phyloP scores from a whole-genome alignment of 1,140 invertebrate genomes.

The Rhyzopertha dominica region DNA sequence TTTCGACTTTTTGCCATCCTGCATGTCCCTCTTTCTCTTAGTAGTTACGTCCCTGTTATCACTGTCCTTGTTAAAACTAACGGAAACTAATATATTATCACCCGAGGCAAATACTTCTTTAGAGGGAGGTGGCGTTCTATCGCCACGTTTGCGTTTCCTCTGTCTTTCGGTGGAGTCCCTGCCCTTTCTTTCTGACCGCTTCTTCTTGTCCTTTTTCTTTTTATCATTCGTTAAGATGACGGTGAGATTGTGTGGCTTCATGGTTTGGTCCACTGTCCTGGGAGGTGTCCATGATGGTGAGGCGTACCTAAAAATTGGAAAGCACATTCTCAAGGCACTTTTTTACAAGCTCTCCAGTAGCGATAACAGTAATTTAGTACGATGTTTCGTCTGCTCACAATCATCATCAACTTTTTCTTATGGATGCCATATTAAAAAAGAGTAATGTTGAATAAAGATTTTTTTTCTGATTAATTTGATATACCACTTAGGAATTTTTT shows the following conservation, averaged over 20 bases:
- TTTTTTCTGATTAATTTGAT: too few species aligned
- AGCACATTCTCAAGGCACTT: too few species aligned
- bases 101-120: constrained; percentile 90
- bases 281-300: constrained; percentile 50
- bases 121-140: constrained; percentile 59
- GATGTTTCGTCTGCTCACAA: too few species aligned
- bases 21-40: constrained; percentile 47
- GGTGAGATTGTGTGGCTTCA: constrained; percentile 47
- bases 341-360: too few species aligned
- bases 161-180: constrained; percentile 48
- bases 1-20: constrained; percentile 46
- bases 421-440: too few species aligned
- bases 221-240: constrained; percentile 56
- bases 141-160: constrained; percentile 49
- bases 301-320: too few species aligned
- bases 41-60: constrained; percentile 50
- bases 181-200: constrained; percentile 45
- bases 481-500: too few species aligned
- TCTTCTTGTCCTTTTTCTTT: constrained; percentile 53
- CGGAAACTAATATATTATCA: constrained; percentile 86
- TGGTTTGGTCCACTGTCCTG: constrained; percentile 31
- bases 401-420: too few species aligned
- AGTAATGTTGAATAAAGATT: too few species aligned
- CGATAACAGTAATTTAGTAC: too few species aligned
- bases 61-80: constrained; percentile 79